phyloP scores from a whole-genome alignment of 2,113 vertebrate genomes.

The Callospermophilus lateralis region DNA sequence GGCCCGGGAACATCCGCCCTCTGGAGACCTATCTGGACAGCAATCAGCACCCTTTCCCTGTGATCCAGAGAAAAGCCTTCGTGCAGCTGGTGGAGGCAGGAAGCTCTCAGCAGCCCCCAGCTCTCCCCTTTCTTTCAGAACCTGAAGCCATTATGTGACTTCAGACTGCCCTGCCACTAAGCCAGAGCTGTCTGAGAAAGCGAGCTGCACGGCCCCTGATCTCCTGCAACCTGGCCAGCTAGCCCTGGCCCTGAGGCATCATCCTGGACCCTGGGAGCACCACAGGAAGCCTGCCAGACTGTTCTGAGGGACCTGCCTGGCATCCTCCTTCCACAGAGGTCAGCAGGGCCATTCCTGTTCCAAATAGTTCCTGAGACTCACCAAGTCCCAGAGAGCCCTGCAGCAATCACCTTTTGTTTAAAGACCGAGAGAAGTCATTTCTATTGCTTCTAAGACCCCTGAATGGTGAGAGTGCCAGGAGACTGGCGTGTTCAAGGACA shows the following conservation, averaged over 20 bases:
- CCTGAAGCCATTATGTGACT: neutral
- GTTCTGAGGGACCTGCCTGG: neutral
- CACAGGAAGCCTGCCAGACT: neutral
- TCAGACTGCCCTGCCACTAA: neutral
- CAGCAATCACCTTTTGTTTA: neutral
- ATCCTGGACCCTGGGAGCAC: neutral
- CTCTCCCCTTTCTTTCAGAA: neutral
- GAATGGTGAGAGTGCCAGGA: neutral
- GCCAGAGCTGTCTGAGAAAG: neutral
- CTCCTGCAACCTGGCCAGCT: too few relatives aligned
- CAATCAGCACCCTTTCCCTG: neutral
- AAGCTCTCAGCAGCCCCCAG: neutral
- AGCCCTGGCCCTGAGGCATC: neutral
- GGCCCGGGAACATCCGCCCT: neutral
- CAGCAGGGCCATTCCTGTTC: neutral
- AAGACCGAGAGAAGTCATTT: neutral
- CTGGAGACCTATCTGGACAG: neutral
- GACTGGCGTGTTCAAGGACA: too few relatives aligned
- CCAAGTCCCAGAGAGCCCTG: neutral
- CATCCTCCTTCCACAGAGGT: neutral
- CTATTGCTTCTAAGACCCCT: neutral
- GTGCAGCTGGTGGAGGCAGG: neutral
- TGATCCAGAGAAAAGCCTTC: too few relatives aligned
- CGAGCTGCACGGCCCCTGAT: fast-evolving
- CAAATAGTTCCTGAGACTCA: neutral